Evolutionary conservation across 2,888 invertebrate species (phyloP).

Genomic region (Chironomus riparius): DNA sequence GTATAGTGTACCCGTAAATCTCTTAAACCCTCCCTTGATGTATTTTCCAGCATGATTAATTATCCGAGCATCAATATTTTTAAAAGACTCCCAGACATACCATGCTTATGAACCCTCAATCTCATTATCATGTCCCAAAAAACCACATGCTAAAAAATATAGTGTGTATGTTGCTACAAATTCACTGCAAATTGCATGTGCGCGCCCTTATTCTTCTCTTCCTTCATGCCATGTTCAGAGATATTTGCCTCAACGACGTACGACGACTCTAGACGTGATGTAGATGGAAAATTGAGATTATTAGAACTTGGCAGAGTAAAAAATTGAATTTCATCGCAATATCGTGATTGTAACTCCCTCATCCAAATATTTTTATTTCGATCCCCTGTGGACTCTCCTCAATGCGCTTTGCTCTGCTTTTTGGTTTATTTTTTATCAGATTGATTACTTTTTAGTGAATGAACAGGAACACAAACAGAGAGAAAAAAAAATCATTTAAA

Average conservation of each 20-base stretch:
- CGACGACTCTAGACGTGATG: neutral
- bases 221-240: neutral
- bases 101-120: neutral
- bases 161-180: neutral
- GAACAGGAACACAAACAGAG: neutral
- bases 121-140: neutral
- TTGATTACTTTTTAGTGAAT: constrained; percentile 3
- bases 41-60: too few relatives aligned
- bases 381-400: constrained; percentile 3
- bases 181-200: constrained; percentile 22
- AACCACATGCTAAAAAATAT: neutral
- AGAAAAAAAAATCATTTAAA: neutral
- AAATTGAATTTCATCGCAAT: neutral
- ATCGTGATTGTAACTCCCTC: constrained; percentile 3
- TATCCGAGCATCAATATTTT: too few relatives aligned
- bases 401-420: neutral
- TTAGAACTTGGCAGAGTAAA: neutral
- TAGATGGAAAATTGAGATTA: constrained; percentile 3
- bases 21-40: too few relatives aligned
- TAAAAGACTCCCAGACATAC: neutral
- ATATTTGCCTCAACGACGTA: neutral
- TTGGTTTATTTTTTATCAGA: constrained; percentile 5
- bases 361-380: neutral
- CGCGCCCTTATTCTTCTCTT: neutral
- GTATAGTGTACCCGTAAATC: too few relatives aligned